Evolutionary conservation across 1,140 invertebrate genomes (phyloP).

Genomic region (Euwallacea fornicatus): DNA sequence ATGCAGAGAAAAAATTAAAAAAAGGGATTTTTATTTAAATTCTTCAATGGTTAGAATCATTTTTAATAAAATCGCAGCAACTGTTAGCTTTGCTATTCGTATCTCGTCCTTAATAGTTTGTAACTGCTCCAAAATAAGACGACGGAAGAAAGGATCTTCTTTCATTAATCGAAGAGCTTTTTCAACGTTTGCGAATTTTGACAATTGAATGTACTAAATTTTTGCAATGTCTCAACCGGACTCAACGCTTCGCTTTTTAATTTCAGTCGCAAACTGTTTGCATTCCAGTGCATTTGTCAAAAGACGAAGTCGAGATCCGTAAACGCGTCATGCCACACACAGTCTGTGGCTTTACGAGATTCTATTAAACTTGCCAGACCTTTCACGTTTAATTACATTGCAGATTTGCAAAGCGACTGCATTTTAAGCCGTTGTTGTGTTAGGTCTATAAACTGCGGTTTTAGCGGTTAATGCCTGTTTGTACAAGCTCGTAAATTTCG

Average conservation of each 20-base stretch:
- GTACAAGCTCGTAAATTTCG: conserved; percentile 4
- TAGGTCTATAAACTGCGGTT: conserved; percentile 24
- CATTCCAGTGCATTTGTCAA: conserved; percentile 1
- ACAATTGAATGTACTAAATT: too few relatives aligned
- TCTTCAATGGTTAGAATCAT: too few relatives aligned
- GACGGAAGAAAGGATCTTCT: too few relatives aligned
- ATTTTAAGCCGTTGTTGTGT: conserved; percentile 18
- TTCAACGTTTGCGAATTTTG: too few relatives aligned
- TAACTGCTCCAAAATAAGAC: too few relatives aligned
- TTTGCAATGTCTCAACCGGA: too few relatives aligned
- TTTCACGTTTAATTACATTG: conserved; percentile 36
- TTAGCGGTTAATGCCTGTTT: conserved; percentile 16
- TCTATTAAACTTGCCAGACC: conserved; percentile 37
- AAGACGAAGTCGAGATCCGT: background rate
- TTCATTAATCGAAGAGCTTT: too few relatives aligned
- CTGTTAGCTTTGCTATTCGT: too few relatives aligned
- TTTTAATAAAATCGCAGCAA: too few relatives aligned
- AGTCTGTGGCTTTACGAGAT: conserved; percentile 12
- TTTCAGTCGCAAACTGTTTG: conserved; percentile 10
- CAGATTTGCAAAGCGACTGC: conserved; percentile 34
- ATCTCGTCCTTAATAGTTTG: too few relatives aligned
- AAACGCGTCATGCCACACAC: conserved; percentile 8
- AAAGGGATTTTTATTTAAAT: too few relatives aligned
- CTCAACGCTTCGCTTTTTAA: background rate
- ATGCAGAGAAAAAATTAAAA: too few relatives aligned